Conservation (phyloP, 2,888 invertebrate genomes). For the Pecten maximus region DNA sequence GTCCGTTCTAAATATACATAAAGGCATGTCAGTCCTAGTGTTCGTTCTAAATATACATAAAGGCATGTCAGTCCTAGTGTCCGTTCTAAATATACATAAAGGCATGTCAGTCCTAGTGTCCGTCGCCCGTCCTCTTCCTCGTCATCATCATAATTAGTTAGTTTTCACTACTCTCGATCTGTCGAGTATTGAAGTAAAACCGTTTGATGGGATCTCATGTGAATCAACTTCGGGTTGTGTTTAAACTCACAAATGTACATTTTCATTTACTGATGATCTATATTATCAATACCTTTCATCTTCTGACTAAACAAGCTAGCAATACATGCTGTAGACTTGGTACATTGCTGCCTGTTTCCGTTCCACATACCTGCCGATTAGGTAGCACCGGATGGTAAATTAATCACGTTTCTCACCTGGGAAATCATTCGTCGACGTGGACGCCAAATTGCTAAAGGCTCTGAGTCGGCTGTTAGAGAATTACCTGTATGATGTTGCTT, state of each 20-base stretch:
- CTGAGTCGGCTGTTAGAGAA: not conserved
- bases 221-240: not conserved
- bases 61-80: too few relatives aligned
- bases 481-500: not conserved
- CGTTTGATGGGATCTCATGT: too few relatives aligned
- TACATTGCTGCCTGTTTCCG: not conserved
- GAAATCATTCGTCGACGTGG: not conserved
- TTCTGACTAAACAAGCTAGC: not conserved
- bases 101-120: too few relatives aligned
- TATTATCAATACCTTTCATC: not conserved
- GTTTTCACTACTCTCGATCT: too few relatives aligned
- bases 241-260: not conserved
- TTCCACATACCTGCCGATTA: constrained; percentile 3
- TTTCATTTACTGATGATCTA: not conserved
- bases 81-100: too few relatives aligned
- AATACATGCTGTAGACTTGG: not conserved
- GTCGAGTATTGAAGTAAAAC: too few relatives aligned
- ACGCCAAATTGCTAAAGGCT: constrained; percentile 9
- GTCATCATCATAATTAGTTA: too few relatives aligned
- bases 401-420: not conserved
- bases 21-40: too few relatives aligned
- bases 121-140: too few relatives aligned
- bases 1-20: too few relatives aligned
- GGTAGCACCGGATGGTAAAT: not conserved
- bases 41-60: too few relatives aligned